Evolutionary conservation across 2,888 invertebrate genomes (phyloP).

Genomic region (Athalia cordata): DNA sequence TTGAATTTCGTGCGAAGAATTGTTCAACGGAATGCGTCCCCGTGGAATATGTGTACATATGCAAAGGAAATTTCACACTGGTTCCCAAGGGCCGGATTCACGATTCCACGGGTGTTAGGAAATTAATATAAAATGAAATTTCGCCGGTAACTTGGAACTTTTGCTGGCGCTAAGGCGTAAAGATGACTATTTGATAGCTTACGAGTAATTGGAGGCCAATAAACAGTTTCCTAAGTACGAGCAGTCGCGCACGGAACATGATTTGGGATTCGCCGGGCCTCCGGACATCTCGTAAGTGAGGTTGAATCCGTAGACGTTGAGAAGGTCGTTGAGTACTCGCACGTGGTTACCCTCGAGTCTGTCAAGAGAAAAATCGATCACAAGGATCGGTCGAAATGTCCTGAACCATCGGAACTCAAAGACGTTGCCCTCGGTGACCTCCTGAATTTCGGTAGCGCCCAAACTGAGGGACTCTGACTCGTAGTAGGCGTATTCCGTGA

Average conservation of each 20-base stretch:
- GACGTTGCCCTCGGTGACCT: conserved; percentile 84
- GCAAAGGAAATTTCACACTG: background rate
- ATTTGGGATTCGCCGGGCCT: conserved; percentile 74
- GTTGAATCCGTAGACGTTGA: conserved; percentile 94
- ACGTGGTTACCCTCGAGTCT: conserved; percentile 88
- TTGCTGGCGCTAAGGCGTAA: background rate
- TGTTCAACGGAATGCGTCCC: background rate
- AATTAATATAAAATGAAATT: conserved; percentile 38
- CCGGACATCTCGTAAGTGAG: conserved; percentile 90
- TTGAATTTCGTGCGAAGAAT: too few relatives aligned
- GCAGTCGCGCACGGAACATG: conserved; percentile 88
- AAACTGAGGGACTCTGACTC: conserved; percentile 80
- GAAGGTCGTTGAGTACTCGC: conserved; percentile 85
- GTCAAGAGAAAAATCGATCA: conserved; percentile 84
- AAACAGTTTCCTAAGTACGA: conserved; percentile 91
- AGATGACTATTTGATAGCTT: conserved; percentile 69
- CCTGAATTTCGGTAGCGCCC: conserved; percentile 80
- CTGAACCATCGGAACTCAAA: conserved; percentile 77
- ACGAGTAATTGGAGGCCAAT: conserved; percentile 83
- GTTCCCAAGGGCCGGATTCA: background rate
- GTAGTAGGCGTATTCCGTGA: conserved; percentile 86
- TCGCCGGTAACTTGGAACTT: background rate
- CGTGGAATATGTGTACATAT: background rate
- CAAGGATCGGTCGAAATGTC: conserved; percentile 83
- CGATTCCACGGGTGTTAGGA: background rate